Conservation (phyloP, 2,113 vertebrate species). For the Alouatta palliata region DNA sequence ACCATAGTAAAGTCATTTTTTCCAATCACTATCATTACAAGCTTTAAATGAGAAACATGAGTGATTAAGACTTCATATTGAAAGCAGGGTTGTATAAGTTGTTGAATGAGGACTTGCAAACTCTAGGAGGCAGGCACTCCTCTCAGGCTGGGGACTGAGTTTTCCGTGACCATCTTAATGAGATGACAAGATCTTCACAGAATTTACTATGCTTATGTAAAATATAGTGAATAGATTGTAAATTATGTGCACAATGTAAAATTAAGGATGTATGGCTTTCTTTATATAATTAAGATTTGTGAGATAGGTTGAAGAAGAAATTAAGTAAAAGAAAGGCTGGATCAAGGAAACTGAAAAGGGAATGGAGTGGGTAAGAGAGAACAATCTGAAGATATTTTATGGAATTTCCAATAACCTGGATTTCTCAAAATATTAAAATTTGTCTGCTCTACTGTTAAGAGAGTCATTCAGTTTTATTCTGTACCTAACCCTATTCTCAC, state of each 20-base stretch:
- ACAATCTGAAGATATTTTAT: background rate
- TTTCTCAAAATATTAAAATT: background rate
- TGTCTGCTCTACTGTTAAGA: background rate
- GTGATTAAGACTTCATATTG: conserved; percentile 2
- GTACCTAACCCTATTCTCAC: background rate
- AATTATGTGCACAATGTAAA: background rate
- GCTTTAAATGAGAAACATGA: conserved; percentile 56
- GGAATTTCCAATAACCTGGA: background rate
- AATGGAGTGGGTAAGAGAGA: background rate
- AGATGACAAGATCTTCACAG: background rate
- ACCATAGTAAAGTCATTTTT: conserved; percentile 44
- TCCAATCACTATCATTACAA: conserved; percentile 49
- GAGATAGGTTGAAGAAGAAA: background rate
- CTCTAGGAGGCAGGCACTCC: background rate
- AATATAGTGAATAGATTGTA: background rate
- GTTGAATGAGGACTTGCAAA: background rate
- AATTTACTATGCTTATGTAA: background rate
- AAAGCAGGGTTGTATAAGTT: background rate
- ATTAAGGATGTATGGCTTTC: background rate
- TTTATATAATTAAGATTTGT: background rate
- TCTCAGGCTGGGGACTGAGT: background rate
- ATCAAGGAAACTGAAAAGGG: background rate
- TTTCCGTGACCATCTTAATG: background rate
- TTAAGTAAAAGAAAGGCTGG: background rate
- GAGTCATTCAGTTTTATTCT: background rate